phyloP scores from a whole-genome alignment of 30 jellyfish, hydroid and myxozoan species.

The Sanderia malayensis region DNA sequence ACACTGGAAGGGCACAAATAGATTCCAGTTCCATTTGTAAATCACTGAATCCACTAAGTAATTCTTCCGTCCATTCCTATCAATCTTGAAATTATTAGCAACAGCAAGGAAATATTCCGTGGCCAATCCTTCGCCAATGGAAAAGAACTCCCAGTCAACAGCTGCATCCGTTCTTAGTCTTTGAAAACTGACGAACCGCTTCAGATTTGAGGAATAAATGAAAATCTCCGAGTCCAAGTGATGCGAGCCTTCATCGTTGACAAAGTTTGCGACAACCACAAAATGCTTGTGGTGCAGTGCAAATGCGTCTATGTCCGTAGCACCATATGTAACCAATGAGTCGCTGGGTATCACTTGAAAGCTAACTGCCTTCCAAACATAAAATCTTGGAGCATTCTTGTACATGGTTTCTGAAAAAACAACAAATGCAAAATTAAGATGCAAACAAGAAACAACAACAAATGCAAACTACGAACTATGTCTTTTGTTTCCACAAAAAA shows the following conservation, averaged over 20 bases:
- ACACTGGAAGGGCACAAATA: slow-evolving; percentile 95
- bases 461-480: no score
- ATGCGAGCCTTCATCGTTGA: slow-evolving; percentile 45
- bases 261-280: slow-evolving; percentile 82
- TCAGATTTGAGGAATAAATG: slow-evolving; percentile 40
- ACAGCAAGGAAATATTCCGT: slow-evolving; percentile 89
- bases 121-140: slow-evolving; percentile 86
- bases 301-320: slow-evolving; percentile 77
- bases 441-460: no score
- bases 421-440: no score
- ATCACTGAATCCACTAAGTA: slow-evolving; percentile 71
- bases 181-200: slow-evolving; percentile 70
- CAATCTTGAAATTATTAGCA: slow-evolving; percentile 63
- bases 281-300: slow-evolving; percentile 57
- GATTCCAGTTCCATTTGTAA: slow-evolving; percentile 95
- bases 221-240: slow-evolving; percentile 87
- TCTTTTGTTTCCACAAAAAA: no score
- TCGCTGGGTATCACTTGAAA: slow-evolving; percentile 61
- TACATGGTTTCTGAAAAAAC: slow-evolving; percentile 37
- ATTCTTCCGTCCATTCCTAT: slow-evolving; percentile 11
- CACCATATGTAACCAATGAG: slow-evolving; percentile 64
- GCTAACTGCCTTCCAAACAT: slow-evolving; percentile 61
- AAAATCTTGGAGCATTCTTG: slow-evolving; percentile 63
- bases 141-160: slow-evolving; percentile 83
- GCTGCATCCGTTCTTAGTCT: slow-evolving; percentile 85